Evolutionary conservation across 2,797 vertebrate species (phyloP).

Genomic region (Sparidentex hasta): DNA sequence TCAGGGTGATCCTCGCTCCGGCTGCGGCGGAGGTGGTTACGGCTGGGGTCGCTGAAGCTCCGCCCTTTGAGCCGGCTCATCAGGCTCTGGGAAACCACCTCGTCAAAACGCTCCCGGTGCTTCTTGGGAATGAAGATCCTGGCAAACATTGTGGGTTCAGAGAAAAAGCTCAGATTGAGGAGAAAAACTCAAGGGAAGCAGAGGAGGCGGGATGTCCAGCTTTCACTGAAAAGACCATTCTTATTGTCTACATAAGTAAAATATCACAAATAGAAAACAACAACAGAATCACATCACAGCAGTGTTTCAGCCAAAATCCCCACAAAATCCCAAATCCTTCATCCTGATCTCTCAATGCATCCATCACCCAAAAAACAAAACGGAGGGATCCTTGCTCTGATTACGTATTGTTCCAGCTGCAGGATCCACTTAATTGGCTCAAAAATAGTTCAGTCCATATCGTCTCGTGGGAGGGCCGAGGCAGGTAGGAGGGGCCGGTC

Average conservation of each 20-base stretch:
- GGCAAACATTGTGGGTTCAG: conserved; percentile 69
- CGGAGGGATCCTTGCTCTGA: conserved; percentile 34
- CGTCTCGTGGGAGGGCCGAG: conserved; percentile 51
- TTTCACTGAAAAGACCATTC: neutral
- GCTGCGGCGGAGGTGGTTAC: conserved; percentile 92
- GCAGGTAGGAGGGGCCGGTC: conserved; percentile 52
- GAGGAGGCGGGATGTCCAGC: neutral
- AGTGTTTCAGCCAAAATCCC: conserved; percentile 5
- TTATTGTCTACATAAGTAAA: conserved; percentile 16
- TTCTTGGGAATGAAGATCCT: conserved; percentile 99
- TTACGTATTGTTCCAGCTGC: conserved; percentile 53
- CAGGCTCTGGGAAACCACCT: conserved; percentile 96
- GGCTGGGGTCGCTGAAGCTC: conserved; percentile 89
- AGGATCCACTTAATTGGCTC: conserved; percentile 67
- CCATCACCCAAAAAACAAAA: conserved; percentile 27
- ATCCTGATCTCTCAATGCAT: conserved; percentile 32
- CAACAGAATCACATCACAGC: conserved; percentile 16
- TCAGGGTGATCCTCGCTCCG: conserved; percentile 96
- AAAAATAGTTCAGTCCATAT: conserved; percentile 66
- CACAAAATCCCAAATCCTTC: conserved; percentile 8
- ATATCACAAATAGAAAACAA: neutral
- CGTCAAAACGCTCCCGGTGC: conserved; percentile 96
- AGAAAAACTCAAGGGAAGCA: conserved; percentile 14
- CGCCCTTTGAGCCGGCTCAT: conserved; percentile 94
- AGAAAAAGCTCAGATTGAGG: conserved; percentile 33